A percentile compares a stretch with the other conserved stretches of the same genome.
Evolutionary conservation across 2,797 vertebrate genomes (phyloP).

Genomic region (Gallirallus australis): DNA sequence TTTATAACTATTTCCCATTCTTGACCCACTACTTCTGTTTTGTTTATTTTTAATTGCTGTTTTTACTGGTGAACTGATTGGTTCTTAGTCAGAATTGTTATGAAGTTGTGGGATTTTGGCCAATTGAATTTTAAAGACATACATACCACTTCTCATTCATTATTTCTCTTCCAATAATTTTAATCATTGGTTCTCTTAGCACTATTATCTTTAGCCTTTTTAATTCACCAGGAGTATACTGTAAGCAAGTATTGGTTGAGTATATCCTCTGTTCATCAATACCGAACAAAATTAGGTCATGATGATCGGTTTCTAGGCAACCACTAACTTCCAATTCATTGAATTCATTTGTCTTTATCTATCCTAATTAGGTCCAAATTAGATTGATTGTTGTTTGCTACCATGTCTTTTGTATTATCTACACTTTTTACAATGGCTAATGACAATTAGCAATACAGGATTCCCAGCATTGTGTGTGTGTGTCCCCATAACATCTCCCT

Average conservation of each 20-base stretch:
- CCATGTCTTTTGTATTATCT: background rate
- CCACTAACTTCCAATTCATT: background rate
- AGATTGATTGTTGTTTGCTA: background rate
- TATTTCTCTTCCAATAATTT: background rate
- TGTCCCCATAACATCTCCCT: background rate
- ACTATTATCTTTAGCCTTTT: background rate
- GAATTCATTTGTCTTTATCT: conserved; percentile 9
- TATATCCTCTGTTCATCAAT: background rate
- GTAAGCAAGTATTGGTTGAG: background rate
- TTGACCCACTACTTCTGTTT: background rate
- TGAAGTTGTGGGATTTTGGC: background rate
- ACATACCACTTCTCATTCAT: background rate
- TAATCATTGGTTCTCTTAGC: background rate
- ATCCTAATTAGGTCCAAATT: background rate
- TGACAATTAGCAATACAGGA: background rate
- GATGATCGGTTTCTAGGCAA: conserved; percentile 34
- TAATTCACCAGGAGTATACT: background rate
- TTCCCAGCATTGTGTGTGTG: background rate
- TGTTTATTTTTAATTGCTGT: background rate
- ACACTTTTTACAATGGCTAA: background rate
- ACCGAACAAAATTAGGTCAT: conserved; percentile 19
- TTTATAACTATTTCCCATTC: background rate
- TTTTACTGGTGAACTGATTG: background rate
- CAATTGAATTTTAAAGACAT: background rate
- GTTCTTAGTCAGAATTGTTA: background rate